Evolutionary conservation across 1,140 invertebrate species (phyloP).

Genomic region (Drosophila kepulauana): DNA sequence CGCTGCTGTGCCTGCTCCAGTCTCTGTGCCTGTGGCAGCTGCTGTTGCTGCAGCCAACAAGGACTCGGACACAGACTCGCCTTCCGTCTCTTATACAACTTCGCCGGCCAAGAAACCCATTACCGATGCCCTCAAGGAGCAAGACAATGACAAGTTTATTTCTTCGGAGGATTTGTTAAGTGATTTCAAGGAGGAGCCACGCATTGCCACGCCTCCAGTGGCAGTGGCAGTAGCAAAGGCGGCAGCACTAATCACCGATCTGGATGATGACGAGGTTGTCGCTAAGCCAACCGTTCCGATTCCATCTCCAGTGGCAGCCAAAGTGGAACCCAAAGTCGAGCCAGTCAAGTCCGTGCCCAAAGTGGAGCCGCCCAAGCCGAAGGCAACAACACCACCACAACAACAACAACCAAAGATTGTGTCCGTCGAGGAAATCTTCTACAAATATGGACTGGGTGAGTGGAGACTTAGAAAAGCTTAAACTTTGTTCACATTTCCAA

Average conservation of each 20-base stretch:
- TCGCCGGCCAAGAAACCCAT: slow-evolving; percentile 80
- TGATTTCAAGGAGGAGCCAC: slow-evolving; percentile 78
- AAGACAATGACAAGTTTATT: slow-evolving; percentile 84
- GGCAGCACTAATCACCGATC: slow-evolving; percentile 66
- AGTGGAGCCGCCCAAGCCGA: slow-evolving; percentile 28
- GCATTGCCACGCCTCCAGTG: slow-evolving; percentile 59
- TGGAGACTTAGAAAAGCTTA: not conserved
- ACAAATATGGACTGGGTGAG: slow-evolving; percentile 82
- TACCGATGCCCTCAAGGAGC: slow-evolving; percentile 78
- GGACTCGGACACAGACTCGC: slow-evolving; percentile 77
- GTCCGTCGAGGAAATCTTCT: slow-evolving; percentile 83
- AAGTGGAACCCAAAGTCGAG: slow-evolving; percentile 46
- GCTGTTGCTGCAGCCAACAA: slow-evolving; percentile 47
- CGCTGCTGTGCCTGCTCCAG: not conserved
- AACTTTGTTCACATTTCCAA: not conserved
- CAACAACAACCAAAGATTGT: slow-evolving; percentile 76
- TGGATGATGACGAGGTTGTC: slow-evolving; percentile 72
- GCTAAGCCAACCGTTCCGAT: slow-evolving; percentile 33
- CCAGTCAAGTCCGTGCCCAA: slow-evolving; percentile 28
- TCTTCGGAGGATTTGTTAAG: slow-evolving; percentile 81
- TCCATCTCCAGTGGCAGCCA: slow-evolving; percentile 53
- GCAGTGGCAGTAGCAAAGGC: slow-evolving; percentile 29
- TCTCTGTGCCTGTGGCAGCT: slow-evolving; percentile 13
- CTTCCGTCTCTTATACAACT: slow-evolving; percentile 75
- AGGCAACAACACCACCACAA: slow-evolving; percentile 15